phyloP scores from a whole-genome alignment of 2,797 vertebrate genomes.

The Hoplostethus mediterraneus region DNA sequence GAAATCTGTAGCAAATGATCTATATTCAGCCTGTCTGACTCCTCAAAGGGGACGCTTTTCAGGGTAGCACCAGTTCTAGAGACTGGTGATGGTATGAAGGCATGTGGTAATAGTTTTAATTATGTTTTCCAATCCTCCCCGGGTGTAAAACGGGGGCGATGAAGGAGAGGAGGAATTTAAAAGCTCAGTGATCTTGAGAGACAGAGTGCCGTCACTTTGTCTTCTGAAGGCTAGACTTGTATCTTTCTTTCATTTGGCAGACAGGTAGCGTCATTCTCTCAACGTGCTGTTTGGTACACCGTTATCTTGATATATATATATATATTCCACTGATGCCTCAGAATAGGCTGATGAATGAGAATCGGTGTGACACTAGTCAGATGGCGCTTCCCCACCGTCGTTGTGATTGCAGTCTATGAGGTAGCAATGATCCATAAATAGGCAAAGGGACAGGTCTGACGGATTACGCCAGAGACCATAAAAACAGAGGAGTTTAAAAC shows the following conservation, averaged over 20 bases:
- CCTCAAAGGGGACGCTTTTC: conserved; percentile 59
- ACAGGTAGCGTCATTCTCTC: conserved; percentile 39
- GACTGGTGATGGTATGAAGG: conserved; percentile 24
- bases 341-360: conserved; percentile 58
- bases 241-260: conserved; percentile 54
- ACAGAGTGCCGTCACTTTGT: conserved; percentile 33
- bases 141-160: conserved; percentile 18
- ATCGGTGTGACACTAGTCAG: conserved; percentile 22
- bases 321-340: conserved; percentile 49
- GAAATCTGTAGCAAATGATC: conserved; percentile 35
- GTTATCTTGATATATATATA: conserved; percentile 57
- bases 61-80: conserved; percentile 42
- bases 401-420: conserved; percentile 28
- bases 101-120: conserved; percentile 24
- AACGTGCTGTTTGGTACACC: conserved; percentile 52
- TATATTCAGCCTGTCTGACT: conserved; percentile 49
- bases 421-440: conserved; percentile 47
- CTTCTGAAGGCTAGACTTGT: conserved; percentile 50
- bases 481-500: conserved; percentile 42
- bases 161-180: conserved; percentile 32
- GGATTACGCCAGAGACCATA: conserved; percentile 46
- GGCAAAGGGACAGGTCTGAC: conserved; percentile 44
- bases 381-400: conserved; percentile 38
- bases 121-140: background rate
- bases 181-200: conserved; percentile 47